Evolutionary conservation across 2,888 invertebrate species (phyloP).

Genomic region (Glyphotaelius pellucidus): DNA sequence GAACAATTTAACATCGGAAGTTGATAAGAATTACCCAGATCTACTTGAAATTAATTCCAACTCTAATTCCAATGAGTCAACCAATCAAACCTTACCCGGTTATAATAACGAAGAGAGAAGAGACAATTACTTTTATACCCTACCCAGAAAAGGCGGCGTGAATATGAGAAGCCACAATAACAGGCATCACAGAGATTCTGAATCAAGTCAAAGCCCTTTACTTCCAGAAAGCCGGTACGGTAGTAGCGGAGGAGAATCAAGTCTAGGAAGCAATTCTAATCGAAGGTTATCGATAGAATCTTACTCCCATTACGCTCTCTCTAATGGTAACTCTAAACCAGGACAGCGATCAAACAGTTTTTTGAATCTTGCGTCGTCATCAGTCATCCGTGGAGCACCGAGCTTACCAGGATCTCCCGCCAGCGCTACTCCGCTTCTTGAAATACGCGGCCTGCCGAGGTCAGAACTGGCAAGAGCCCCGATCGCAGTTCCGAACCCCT

Average conservation of each 20-base stretch:
- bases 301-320: constrained; percentile 70
- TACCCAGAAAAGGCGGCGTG: constrained; percentile 75
- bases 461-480: constrained; percentile 72
- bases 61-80: constrained; percentile 45
- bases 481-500: constrained; percentile 71
- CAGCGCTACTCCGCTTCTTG: constrained; percentile 81
- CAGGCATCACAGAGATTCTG: constrained; percentile 74
- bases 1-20: constrained; percentile 76
- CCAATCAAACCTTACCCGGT: constrained; percentile 40
- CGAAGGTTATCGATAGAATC: constrained; percentile 77
- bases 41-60: constrained; percentile 75
- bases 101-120: constrained; percentile 69
- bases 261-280: constrained; percentile 74
- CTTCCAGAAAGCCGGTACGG: constrained; percentile 84
- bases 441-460: constrained; percentile 77
- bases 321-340: constrained; percentile 69
- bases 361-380: constrained; percentile 80
- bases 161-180: constrained; percentile 60
- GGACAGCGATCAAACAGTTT: constrained; percentile 83
- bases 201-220: constrained; percentile 84
- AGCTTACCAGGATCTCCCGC: constrained; percentile 83
- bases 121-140: constrained; percentile 81
- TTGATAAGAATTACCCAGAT: constrained; percentile 78
- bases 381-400: constrained; percentile 74
- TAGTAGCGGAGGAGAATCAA: constrained; percentile 84